Percentiles rank a stretch among this genome's conserved stretches.
Evolutionary conservation across 1,140 invertebrate species (phyloP).

Genomic region (Procambarus clarkii): DNA sequence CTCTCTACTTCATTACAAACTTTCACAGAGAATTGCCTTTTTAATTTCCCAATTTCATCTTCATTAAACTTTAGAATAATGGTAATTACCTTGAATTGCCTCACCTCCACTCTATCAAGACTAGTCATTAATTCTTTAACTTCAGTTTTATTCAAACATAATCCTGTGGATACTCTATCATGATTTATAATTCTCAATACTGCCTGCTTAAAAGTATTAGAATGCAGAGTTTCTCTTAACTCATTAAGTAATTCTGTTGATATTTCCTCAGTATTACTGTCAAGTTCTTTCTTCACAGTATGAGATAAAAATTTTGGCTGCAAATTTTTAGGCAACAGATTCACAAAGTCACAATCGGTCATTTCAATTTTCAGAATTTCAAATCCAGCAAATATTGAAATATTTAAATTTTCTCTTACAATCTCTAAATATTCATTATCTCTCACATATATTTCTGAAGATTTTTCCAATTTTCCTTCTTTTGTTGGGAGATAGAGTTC

Average conservation of each 20-base stretch:
- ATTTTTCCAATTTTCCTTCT: background rate
- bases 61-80: background rate
- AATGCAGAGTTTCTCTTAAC: background rate
- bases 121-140: background rate
- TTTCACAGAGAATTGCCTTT: background rate
- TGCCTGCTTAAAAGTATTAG: background rate
- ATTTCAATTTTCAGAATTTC: background rate
- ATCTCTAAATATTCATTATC: slow-evolving; percentile 8
- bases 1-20: background rate
- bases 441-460: slow-evolving; percentile 39
- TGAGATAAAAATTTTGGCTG: slow-evolving; percentile 31
- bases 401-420: background rate
- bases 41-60: background rate
- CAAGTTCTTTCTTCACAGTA: slow-evolving; percentile 6
- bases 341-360: background rate
- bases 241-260: background rate
- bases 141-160: background rate
- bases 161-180: background rate
- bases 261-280: background rate
- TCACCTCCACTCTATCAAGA: slow-evolving; percentile 4
- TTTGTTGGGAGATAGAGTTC: slow-evolving; percentile 27
- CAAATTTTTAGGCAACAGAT: slow-evolving; percentile 12
- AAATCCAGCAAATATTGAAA: slow-evolving; percentile 34
- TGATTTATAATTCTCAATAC: slow-evolving; percentile 38
- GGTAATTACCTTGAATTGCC: background rate